Evolutionary conservation across 2,113 vertebrate genomes (phyloP).

Genomic region (Chaetodon trifascialis): DNA sequence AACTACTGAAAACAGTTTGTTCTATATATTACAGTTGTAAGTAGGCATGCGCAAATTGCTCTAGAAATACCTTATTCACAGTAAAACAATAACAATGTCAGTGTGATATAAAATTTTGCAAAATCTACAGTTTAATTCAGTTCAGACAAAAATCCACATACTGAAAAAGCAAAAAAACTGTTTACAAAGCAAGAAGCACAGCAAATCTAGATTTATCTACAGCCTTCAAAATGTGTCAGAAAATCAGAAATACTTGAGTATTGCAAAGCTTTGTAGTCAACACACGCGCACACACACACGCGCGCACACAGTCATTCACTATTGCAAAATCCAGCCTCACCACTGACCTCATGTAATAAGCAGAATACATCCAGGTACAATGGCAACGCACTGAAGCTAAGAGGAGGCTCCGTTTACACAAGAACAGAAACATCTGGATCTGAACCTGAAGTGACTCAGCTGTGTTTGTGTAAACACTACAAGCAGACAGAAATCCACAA

Average conservation of each 20-base stretch:
- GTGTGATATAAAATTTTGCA: conserved; percentile 83
- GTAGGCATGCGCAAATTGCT: conserved; percentile 80
- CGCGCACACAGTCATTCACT: conserved; percentile 40
- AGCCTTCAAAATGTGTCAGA: conserved; percentile 44
- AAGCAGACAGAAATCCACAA: not conserved
- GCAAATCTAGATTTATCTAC: conserved; percentile 61
- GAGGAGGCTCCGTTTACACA: conserved; percentile 28
- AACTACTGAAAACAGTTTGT: conserved; percentile 65
- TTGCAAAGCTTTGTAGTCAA: conserved; percentile 78
- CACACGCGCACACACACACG: conserved; percentile 37
- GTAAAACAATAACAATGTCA: conserved; percentile 82
- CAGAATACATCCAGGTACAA: conserved; percentile 29
- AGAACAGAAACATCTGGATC: conserved; percentile 25
- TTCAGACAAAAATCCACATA: conserved; percentile 72
- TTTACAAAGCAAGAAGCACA: conserved; percentile 76
- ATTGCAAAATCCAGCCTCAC: conserved; percentile 56
- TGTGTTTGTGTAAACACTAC: not conserved
- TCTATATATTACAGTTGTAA: conserved; percentile 74
- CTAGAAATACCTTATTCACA: conserved; percentile 86
- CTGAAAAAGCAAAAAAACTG: conserved; percentile 68
- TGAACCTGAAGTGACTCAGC: conserved; percentile 17
- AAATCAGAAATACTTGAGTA: conserved; percentile 70
- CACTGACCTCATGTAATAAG: conserved; percentile 36
- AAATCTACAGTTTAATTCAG: conserved; percentile 82
- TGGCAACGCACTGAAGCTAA: conserved; percentile 30